Percentiles rank a stretch among this genome's conserved stretches.
Conservation (phyloP, 2,888 invertebrate genomes). For the Drosophila melanosoma region DNA sequence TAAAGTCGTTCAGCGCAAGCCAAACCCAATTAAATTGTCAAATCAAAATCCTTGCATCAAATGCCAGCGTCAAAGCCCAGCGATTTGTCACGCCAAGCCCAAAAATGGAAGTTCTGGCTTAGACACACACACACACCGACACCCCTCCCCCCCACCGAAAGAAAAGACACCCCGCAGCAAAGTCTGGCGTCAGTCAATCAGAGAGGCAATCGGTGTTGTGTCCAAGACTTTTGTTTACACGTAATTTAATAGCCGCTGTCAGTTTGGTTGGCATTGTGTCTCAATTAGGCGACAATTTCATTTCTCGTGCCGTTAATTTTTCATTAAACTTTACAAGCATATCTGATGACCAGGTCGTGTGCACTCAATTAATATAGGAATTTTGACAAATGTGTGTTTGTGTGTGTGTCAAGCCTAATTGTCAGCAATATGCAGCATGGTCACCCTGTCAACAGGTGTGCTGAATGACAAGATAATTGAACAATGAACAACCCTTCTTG, state of each 20-base stretch:
- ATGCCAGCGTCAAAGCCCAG: slow-evolving; percentile 62
- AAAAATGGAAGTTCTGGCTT: not conserved
- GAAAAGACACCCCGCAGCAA: slow-evolving; percentile 1
- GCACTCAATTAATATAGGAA: slow-evolving; percentile 79
- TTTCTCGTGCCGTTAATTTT: slow-evolving; percentile 78
- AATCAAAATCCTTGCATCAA: slow-evolving; percentile 68
- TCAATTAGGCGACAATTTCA: slow-evolving; percentile 82
- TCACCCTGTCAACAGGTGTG: slow-evolving; percentile 69
- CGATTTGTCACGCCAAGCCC: slow-evolving; percentile 69
- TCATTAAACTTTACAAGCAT: slow-evolving; percentile 67
- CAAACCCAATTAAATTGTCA: slow-evolving; percentile 79
- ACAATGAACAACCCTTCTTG: slow-evolving; percentile 44
- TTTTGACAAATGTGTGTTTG: slow-evolving; percentile 39
- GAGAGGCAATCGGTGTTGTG: slow-evolving; percentile 26
- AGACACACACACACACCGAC: not conserved
- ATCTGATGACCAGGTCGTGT: slow-evolving; percentile 66
- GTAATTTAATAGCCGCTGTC: slow-evolving; percentile 73
- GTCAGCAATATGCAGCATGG: slow-evolving; percentile 12
- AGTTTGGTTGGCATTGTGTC: slow-evolving; percentile 63
- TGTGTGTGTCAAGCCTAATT: slow-evolving; percentile 54
- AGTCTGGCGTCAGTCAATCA: slow-evolving; percentile 24
- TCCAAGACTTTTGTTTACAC: slow-evolving; percentile 50
- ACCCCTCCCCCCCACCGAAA: not conserved
- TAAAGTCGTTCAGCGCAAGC: not conserved
- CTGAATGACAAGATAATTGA: slow-evolving; percentile 31